Evolutionary conservation across 2,113 vertebrate species (phyloP).

Genomic region (Addax nasomaculatus): DNA sequence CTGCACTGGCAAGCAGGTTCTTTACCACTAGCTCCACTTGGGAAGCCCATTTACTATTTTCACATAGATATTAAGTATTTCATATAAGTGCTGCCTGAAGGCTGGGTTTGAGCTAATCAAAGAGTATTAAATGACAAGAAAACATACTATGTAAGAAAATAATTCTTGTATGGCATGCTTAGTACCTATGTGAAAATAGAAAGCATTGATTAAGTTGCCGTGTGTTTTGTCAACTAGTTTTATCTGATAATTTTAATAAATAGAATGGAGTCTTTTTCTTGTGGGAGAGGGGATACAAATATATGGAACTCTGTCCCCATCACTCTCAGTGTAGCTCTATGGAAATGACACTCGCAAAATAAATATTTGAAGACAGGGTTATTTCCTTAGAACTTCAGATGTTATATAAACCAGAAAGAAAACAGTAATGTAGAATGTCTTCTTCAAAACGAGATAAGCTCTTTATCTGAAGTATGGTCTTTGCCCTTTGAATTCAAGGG

Average conservation of each 20-base stretch:
- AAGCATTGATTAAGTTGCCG: neutral
- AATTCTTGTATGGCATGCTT: neutral
- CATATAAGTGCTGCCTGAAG: neutral
- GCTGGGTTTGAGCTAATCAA: neutral
- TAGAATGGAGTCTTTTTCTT: neutral
- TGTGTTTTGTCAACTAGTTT: neutral
- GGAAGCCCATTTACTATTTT: neutral
- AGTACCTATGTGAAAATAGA: neutral
- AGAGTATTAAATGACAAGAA: neutral
- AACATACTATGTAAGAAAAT: neutral
- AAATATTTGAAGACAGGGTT: neutral
- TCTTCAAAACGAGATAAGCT: neutral
- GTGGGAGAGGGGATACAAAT: neutral
- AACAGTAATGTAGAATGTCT: neutral
- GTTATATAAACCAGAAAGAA: neutral
- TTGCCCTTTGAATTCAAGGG: slow-evolving; percentile 12
- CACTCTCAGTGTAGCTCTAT: neutral
- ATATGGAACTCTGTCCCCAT: neutral
- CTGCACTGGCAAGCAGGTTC: neutral
- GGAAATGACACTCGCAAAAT: neutral
- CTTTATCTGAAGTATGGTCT: slow-evolving; percentile 55
- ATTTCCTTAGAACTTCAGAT: neutral
- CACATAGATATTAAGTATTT: neutral
- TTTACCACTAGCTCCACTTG: neutral
- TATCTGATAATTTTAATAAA: neutral